phyloP scores from a whole-genome alignment of 2,888 invertebrate genomes.

The Sepioteuthis lessoniana region DNA sequence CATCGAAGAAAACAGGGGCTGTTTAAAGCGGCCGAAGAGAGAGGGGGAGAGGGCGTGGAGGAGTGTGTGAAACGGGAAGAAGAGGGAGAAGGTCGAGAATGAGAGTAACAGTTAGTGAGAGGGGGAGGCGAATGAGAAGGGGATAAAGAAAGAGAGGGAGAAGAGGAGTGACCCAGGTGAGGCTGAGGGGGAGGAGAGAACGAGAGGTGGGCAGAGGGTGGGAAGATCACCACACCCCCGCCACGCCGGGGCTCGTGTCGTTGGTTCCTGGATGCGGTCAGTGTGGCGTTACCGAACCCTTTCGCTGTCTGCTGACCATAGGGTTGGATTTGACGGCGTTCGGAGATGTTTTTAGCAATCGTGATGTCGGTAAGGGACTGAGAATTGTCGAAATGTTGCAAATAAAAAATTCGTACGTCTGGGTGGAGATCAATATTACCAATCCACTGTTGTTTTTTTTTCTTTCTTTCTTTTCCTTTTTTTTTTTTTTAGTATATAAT shows the following conservation, averaged over 20 bases:
- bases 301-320: not conserved
- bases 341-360: not conserved
- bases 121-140: not conserved
- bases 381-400: not conserved
- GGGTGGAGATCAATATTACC: no score
- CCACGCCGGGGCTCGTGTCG: not conserved
- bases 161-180: not conserved
- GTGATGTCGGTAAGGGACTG: not conserved
- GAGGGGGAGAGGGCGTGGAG: no score
- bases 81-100: no score
- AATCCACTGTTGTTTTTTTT: no score
- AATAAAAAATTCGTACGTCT: not conserved
- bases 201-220: constrained; percentile 24
- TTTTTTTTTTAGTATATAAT: not conserved
- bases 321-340: not conserved
- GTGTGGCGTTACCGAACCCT: not conserved
- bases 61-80: no score
- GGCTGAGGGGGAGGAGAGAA: not conserved
- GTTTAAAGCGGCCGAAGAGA: no score
- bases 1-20: no score
- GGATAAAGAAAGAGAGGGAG: not conserved
- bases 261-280: not conserved
- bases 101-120: no score
- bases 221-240: not conserved
- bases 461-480: not conserved